Evolutionary conservation across 2,113 vertebrate genomes (phyloP).

Genomic region (Microtus ochrogaster): DNA sequence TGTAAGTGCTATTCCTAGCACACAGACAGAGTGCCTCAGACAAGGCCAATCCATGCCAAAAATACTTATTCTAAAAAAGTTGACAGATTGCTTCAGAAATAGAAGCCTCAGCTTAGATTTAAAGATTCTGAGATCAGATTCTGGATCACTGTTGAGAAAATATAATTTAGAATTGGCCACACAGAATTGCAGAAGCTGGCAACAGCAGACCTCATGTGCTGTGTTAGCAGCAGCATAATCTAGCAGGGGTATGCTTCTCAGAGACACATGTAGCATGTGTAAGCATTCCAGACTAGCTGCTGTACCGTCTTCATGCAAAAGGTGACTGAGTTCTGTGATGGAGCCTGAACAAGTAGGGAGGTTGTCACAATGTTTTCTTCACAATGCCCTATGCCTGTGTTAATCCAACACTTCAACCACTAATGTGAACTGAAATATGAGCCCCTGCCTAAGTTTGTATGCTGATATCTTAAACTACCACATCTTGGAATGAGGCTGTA

Average conservation of each 20-base stretch:
- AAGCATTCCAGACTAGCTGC: neutral
- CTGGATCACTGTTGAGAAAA: neutral
- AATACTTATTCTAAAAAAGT: neutral
- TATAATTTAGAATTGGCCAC: neutral
- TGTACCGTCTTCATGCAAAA: neutral
- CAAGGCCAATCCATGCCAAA: neutral
- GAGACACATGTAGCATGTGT: neutral
- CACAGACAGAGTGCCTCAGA: neutral
- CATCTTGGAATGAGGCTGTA: neutral
- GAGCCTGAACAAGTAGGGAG: neutral
- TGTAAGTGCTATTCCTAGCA: neutral
- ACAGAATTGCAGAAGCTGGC: neutral
- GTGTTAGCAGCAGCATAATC: neutral
- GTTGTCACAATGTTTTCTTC: neutral
- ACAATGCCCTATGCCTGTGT: neutral
- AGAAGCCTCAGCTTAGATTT: neutral
- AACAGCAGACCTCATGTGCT: neutral
- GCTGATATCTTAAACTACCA: neutral
- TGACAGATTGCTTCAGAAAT: neutral
- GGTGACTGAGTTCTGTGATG: neutral
- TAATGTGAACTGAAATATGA: neutral
- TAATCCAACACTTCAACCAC: neutral
- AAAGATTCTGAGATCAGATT: neutral
- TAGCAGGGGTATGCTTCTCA: neutral
- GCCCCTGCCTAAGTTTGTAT: neutral